Percentiles rank a stretch among this genome's conserved stretches.
Conservation (phyloP, 1,140 invertebrate genomes). For the Drosophila tristis region DNA sequence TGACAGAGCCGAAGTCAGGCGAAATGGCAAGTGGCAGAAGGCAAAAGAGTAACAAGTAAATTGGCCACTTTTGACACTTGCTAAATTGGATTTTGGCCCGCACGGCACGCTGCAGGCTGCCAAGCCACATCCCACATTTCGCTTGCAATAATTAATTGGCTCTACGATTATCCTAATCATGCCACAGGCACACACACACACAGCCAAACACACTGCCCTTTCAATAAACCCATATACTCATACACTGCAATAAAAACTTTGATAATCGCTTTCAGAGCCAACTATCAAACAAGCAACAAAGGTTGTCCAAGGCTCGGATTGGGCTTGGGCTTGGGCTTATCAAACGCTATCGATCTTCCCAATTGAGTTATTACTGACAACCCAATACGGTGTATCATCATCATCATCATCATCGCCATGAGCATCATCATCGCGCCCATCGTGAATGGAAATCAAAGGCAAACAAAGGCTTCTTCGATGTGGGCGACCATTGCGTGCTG, state of each 20-base stretch:
- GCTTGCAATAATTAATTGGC: conserved; percentile 39
- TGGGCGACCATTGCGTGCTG: conserved; percentile 63
- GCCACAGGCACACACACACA: conserved; percentile 15
- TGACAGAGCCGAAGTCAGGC: conserved; percentile 41
- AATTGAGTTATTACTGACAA: conserved; percentile 77
- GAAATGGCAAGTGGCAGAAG: conserved; percentile 23
- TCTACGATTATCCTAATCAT: conserved; percentile 41
- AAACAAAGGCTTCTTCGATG: conserved; percentile 52
- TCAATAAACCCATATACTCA: conserved; percentile 24
- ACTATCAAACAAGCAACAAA: conserved; percentile 15
- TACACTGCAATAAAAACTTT: conserved; percentile 33
- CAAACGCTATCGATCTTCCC: conserved; percentile 61
- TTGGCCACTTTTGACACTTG: conserved; percentile 72
- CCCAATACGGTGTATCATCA: conserved; percentile 61
- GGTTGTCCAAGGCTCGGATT: not conserved
- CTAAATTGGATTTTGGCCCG: conserved; percentile 53
- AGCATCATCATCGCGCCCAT: conserved; percentile 22
- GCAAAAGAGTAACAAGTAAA: conserved; percentile 59
- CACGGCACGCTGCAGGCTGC: conserved; percentile 34
- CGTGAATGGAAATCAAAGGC: conserved; percentile 66
- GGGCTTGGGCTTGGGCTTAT: conserved; percentile 35
- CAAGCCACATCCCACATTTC: conserved; percentile 40
- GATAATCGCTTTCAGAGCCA: conserved; percentile 26
- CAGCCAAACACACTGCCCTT: not conserved
- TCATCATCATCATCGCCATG: conserved; percentile 18